Percentiles rank a stretch among this genome's conserved stretches.
Evolutionary conservation across 2,888 invertebrate genomes (phyloP).

Genomic region (Anticlea derivata): DNA sequence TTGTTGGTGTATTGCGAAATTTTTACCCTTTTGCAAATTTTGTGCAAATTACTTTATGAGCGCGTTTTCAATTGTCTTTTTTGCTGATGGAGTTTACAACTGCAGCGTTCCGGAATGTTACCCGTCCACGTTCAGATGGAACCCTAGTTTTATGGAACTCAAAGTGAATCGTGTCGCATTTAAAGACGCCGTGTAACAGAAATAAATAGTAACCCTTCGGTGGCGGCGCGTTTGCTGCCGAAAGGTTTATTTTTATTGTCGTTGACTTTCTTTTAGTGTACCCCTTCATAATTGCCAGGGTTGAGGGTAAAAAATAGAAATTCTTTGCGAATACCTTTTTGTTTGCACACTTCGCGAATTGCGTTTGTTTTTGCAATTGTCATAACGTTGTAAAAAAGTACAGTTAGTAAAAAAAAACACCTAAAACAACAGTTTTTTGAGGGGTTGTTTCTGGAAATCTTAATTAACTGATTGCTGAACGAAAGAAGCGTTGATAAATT

Average conservation of each 20-base stretch:
- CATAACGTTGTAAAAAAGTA: conserved; percentile 39
- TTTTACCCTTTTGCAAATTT: conserved; percentile 80
- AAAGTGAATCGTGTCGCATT: conserved; percentile 57
- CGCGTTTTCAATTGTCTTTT: conserved; percentile 62
- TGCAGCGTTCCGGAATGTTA: conserved; percentile 56
- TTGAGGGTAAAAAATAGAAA: conserved; percentile 62
- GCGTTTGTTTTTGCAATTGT: conserved; percentile 40
- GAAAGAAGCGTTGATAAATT: conserved; percentile 47
- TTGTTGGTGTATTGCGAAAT: conserved; percentile 55
- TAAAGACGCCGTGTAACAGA: conserved; percentile 69
- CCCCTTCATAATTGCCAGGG: conserved; percentile 76
- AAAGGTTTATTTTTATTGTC: conserved; percentile 81
- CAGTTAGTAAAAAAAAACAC: conserved; percentile 13
- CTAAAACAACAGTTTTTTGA: conserved; percentile 6
- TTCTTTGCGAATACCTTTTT: conserved; percentile 58
- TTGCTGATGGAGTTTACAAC: conserved; percentile 65
- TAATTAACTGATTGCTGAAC: conserved; percentile 30
- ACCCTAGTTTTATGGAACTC: conserved; percentile 56
- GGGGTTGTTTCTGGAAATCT: conserved; percentile 26
- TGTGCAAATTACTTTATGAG: conserved; percentile 82
- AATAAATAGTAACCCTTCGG: conserved; percentile 80
- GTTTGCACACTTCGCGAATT: conserved; percentile 51
- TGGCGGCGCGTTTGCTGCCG: conserved; percentile 72
- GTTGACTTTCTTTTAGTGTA: conserved; percentile 73
- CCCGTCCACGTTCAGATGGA: conserved; percentile 52